phyloP scores from a whole-genome alignment of 1,140 invertebrate genomes.

The Drosophila mayri region DNA sequence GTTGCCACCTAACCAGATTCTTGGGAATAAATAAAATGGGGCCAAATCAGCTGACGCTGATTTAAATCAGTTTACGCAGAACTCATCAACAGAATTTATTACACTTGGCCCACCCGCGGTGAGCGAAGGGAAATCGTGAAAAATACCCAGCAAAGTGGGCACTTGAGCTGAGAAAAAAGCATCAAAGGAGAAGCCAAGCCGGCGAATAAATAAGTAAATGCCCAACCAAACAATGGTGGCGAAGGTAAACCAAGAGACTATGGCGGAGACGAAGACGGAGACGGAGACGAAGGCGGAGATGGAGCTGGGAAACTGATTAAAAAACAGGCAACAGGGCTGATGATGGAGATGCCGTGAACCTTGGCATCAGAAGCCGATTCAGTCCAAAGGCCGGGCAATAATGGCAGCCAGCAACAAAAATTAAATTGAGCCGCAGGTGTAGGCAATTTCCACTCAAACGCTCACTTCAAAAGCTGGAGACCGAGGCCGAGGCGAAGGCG shows the following conservation, averaged over 20 bases:
- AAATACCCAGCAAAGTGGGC: constrained; percentile 51
- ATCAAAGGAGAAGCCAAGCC: constrained; percentile 32
- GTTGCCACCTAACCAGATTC: constrained; percentile 49
- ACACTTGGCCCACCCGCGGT: constrained; percentile 23
- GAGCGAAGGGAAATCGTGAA: constrained; percentile 29
- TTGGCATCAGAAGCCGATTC: constrained; percentile 35
- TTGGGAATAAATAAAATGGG: constrained; percentile 62
- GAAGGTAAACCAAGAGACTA: neutral
- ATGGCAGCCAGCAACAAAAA: constrained; percentile 64
- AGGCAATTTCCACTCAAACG: constrained; percentile 82
- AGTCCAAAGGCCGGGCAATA: constrained; percentile 40
- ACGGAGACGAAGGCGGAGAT: neutral
- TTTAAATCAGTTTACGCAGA: constrained; percentile 76
- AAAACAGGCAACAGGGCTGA: constrained; percentile 13
- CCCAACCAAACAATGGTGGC: constrained; percentile 30
- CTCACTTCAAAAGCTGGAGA: constrained; percentile 60
- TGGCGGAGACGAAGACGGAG: neutral
- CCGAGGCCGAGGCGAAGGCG: neutral
- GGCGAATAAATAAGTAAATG: constrained; percentile 62
- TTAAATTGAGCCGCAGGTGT: constrained; percentile 83
- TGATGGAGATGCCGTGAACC: constrained; percentile 35
- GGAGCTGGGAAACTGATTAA: constrained; percentile 56
- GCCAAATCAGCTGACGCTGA: constrained; percentile 65
- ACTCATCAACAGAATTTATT: constrained; percentile 70
- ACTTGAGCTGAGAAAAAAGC: constrained; percentile 36